Base-by-base conservation (phyloP, 2,888 invertebrate genomes). In the Gasteruption jaculator region DNA sequence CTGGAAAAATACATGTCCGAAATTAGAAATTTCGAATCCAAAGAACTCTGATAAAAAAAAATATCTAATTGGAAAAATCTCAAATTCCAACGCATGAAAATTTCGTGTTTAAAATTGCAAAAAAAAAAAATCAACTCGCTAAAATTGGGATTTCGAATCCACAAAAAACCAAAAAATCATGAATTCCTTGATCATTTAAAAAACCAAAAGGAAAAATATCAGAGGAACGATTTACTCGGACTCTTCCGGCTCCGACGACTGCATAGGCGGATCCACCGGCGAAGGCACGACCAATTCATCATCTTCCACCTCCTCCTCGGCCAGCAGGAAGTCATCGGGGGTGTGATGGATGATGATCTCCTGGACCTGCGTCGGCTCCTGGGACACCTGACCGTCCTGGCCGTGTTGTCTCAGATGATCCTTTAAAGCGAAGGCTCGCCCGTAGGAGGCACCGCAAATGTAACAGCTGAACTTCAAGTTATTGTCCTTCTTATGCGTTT, bases 371-470 rank as follows among this genome's bases (percentile, higher is more conserved):
- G 63, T 57, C 0, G 67, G 61, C 20, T 69, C 70, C 2, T 66
- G 68, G 1, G 62, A 56, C n/a, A 62, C 54, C 4, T 63, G 40
- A 5, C 65, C 65, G 8, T 71, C 68, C 6, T 70, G 71, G 57
- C 84, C 85, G n/a, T 77, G 80, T 30, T 80, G 79, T 42, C 78
- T 82, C 56, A 86, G 69, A 61, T 88, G 88, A 65, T 84, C 83
- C 41, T 81, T 81, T 7, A 88, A 71, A 0, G 87, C 86, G 69
- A 85, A 86, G 0, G 81, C 77, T 3, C 87, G 74, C 7, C 85
- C 85, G 65, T 88, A 88, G 22, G 81, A 81, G 0, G 88, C 88
- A 1, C 87, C 87, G 62, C 88, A 88, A 37, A 81, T 66, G 42
- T 74, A 68, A 56, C 87, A 87, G 43, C 78, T 76, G 61, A 82